Base-by-base conservation (phyloP, 2,888 invertebrate species). In the Sicus ferrugineus region DNA sequence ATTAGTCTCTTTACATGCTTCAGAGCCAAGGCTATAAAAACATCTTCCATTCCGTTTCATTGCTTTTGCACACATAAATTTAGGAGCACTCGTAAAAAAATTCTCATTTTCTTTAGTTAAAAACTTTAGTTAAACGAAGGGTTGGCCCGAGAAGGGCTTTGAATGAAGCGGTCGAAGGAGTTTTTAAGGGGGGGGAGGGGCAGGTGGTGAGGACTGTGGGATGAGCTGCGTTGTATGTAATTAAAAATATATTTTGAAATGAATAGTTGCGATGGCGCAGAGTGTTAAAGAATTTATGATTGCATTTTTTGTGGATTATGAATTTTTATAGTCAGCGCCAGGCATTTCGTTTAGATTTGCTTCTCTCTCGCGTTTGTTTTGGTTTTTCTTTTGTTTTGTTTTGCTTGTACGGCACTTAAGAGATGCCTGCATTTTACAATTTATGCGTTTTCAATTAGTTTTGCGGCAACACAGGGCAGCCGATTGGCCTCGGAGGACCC, bases 41-140 rank as follows among this genome's bases (percentile, higher is more conserved):
- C 23, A 31, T 50, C n/a, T n/a, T n/a, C 42, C 23, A 61, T 50
- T 64, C 31, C 34, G 50, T 64, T 64, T 64, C 50, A 64, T 64
- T 64, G 28, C 64, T 30, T 64, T 48, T 64, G 64, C 64, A 31
- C 50, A 21, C 50, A 64, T 28, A 48, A 64, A 64, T 64, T 64
- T 64, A 64, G 21, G 64, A 64, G 50, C 23, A 23, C 26, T 64
- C 64, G 50, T 64, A 64, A 64, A 64, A 63, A 50, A 38, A 38
- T 59, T 11, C 19, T 21, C 14, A n/a, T n/a, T n/a, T n/a, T n/a
- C n/a, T n/a, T n/a, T n/a, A n/a, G n/a, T n/a, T n/a, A n/a, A n/a
- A n/a, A n/a, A n/a, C n/a, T n/a, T n/a, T n/a, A n/a, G n/a, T n/a
- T 38, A 38, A 38, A 38, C 38, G 9, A 38, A 14, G 9, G 38